These are phyloP conservation scores for Ovibos moschatus DNA, from an alignment of 2,113 vertebrate genomes.

Conservation along the genomic window DNA sequence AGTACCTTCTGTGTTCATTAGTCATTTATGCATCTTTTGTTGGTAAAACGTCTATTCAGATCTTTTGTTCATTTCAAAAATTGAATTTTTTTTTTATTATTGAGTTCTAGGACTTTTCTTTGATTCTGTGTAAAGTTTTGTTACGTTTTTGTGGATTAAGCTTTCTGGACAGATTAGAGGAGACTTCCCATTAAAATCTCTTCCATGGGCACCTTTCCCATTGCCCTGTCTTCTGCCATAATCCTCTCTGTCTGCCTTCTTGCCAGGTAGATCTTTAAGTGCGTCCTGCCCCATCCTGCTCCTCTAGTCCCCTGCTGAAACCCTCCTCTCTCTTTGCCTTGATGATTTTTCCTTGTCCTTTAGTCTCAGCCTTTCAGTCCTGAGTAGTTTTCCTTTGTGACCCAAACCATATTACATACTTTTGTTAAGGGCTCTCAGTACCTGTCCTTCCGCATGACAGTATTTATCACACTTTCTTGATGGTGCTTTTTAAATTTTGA, in stretches of 20 bases:
- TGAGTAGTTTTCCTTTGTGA: background rate
- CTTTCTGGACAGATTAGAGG: background rate
- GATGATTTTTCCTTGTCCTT: background rate
- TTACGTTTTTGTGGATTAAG: background rate
- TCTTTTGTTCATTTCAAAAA: background rate
- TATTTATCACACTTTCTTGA: background rate
- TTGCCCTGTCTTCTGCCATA: too few species aligned
- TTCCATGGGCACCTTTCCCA: rapidly evolving
- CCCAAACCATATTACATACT: rapidly evolving
- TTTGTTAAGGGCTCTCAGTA: background rate
- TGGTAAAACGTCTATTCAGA: background rate
- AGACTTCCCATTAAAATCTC: background rate
- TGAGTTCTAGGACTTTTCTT: background rate
- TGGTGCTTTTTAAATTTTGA: background rate
- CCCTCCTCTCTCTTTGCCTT: background rate
- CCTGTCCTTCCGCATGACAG: background rate
- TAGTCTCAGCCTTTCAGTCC: background rate
- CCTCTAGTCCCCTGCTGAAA: background rate
- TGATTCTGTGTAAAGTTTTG: background rate
- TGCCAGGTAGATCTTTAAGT: background rate
- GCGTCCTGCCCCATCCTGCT: background rate
- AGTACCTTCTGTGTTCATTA: background rate
- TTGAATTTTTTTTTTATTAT: background rate
- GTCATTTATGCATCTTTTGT: background rate
- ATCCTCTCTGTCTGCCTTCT: background rate